phyloP scores from a whole-genome alignment of 2,797 vertebrate species.

The Alfaro cultratus region DNA sequence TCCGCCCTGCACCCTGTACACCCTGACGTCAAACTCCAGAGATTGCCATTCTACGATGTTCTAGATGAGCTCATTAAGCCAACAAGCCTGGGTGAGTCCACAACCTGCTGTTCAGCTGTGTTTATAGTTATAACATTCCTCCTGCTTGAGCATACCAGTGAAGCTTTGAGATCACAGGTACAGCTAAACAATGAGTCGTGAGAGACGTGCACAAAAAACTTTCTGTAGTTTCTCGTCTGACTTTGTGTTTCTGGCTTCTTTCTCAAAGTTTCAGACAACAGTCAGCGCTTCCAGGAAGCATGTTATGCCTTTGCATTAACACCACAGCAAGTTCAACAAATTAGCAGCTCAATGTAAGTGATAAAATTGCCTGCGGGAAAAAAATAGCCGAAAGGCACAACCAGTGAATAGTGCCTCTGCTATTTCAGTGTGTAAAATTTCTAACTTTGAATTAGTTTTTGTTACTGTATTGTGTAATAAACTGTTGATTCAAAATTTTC shows the following conservation, averaged over 20 bases:
- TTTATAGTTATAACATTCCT: constrained; percentile 15
- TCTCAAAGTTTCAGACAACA: constrained; percentile 91
- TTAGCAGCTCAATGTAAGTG: constrained; percentile 99
- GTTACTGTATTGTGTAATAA: neutral
- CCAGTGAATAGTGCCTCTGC: neutral
- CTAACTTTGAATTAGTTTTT: neutral
- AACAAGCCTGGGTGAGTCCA: constrained; percentile 92
- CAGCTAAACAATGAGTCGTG: constrained; percentile 12
- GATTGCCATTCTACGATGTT: constrained; percentile 97
- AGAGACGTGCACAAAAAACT: neutral
- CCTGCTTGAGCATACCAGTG: neutral
- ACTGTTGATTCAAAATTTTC: constrained; percentile 26
- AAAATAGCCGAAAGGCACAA: neutral
- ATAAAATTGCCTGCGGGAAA: neutral
- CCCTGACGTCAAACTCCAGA: constrained; percentile 98
- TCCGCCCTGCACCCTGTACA: constrained; percentile 96
- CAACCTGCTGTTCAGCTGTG: constrained; percentile 13
- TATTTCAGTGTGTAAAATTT: neutral
- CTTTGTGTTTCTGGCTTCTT: constrained; percentile 23
- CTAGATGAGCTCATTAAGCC: constrained; percentile 98
- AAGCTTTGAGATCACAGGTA: constrained; percentile 8
- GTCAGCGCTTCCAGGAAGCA: constrained; percentile 98
- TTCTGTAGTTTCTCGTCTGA: constrained; percentile 15
- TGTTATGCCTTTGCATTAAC: constrained; percentile 98
- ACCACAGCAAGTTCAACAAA: constrained; percentile 97